Evolutionary conservation across 2,888 invertebrate genomes (phyloP).

Genomic region (Gandaritis pyraliata): DNA sequence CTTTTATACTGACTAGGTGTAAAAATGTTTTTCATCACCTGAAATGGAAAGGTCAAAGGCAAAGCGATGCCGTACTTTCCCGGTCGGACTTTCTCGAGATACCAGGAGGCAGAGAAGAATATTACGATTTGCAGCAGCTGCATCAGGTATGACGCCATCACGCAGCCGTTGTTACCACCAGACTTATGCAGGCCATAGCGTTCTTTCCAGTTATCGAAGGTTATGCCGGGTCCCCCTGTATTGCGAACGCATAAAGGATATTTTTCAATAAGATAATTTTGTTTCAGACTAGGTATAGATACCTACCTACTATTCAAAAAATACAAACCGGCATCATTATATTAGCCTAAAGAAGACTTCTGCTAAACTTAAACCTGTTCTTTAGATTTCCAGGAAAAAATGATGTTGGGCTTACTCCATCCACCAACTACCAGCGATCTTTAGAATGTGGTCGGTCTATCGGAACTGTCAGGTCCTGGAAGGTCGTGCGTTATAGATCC

Average conservation of each 20-base stretch:
- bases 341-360: too few relatives aligned
- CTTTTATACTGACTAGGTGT: background rate
- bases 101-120: slow-evolving; percentile 81
- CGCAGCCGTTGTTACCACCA: slow-evolving; percentile 17
- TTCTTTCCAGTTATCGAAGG: slow-evolving; percentile 12
- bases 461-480: too few relatives aligned
- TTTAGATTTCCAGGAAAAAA: too few relatives aligned
- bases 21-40: too few relatives aligned
- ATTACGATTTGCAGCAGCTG: slow-evolving; percentile 65
- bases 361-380: too few relatives aligned
- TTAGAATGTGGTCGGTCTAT: too few relatives aligned
- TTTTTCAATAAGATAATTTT: background rate
- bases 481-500: too few relatives aligned
- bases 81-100: slow-evolving; percentile 80
- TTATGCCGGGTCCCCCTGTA: slow-evolving; percentile 13
- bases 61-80: slow-evolving; percentile 86
- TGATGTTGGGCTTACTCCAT: too few relatives aligned
- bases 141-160: slow-evolving; percentile 16
- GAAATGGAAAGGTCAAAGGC: slow-evolving; percentile 77
- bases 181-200: slow-evolving; percentile 8
- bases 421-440: too few relatives aligned
- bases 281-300: too few relatives aligned
- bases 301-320: too few relatives aligned
- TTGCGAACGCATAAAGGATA: background rate
- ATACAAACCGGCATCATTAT: too few relatives aligned